Evolutionary conservation across 2,888 invertebrate genomes (phyloP).

Genomic region (Heteromyza rotundicornis): DNA sequence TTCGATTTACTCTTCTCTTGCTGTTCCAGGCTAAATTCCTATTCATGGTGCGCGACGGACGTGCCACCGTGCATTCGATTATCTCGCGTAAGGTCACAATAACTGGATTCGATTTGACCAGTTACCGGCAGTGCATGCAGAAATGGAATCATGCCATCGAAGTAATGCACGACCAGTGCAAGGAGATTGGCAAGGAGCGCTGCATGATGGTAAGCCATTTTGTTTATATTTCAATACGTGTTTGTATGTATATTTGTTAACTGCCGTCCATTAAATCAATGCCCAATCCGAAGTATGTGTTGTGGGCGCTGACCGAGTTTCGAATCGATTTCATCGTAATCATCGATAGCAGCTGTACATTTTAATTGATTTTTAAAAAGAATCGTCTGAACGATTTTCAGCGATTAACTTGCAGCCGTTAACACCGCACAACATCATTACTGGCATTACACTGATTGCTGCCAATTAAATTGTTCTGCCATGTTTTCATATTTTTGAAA

Average conservation of each 20-base stretch:
- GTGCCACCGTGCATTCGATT: constrained; percentile 98
- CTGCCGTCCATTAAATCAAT: no score
- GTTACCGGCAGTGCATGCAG: constrained; percentile 91
- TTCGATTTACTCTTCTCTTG: background rate
- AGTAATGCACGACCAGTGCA: constrained; percentile 93
- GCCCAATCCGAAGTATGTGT: no score
- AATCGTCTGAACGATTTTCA: no score
- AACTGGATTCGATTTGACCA: constrained; percentile 89
- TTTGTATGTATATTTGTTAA: no score
- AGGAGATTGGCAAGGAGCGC: constrained; percentile 74
- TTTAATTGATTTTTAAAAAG: no score
- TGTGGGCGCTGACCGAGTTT: no score
- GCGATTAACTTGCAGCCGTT: no score
- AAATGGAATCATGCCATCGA: constrained; percentile 98
- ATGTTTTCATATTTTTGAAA: constrained; percentile 13
- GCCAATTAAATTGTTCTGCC: constrained; percentile 22
- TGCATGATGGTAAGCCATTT: constrained; percentile 79
- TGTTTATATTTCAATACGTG: no score
- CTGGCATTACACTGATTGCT: no score
- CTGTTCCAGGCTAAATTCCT: constrained; percentile 86
- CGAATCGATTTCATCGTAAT: no score
- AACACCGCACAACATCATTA: no score
- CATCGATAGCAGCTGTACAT: no score
- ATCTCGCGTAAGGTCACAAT: constrained; percentile 86
- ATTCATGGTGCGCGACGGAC: constrained; percentile 97